Evolutionary conservation across 2,888 invertebrate species (phyloP), one percentile per base, ranked within the genome.

Genomic region (Chloroclysta siterata): DNA sequence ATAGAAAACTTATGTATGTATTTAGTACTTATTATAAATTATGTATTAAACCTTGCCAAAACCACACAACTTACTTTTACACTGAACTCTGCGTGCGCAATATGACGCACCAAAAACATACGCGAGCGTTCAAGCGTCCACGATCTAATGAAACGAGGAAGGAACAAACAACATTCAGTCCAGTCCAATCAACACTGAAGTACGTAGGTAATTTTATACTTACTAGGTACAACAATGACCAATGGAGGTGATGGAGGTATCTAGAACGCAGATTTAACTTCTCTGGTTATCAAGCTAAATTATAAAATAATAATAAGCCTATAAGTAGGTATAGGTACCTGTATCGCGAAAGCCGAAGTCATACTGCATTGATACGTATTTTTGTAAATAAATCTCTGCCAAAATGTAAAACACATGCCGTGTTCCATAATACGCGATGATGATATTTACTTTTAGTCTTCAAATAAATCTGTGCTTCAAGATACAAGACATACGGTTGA

Each of bases 401-500:
- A 63, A 62, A 57, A 36, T 50, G 11, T 54, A n/a, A 11, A 28
- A 29, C 50, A 36, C 53, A 14, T 42, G 17, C 15, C 4, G 8
- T 56, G 28, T 39, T 11, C 15, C 6, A 1, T 17, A 36, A 22
- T n/a, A 7, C 7, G 28, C 6, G 13, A 22, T 28, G 39, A 66
- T 71, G 71, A 71, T 71, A 71, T 69, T 71, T 64, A 71, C 67
- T 69, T 71, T 71, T 71, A 54, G 36, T 39, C n/a, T 28, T 8
- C 56, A 65, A n/a, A 54, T 50, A 14, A 69, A 60, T 50, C 36
- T 22, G 7, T 36, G 15, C 63, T 56, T 56, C 44, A 53, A 11
- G 0, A 0, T 0, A 5, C 10, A 0, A 4, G 4, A 1, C 57
- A 28, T 63, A 71, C 22, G 42, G 67, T 62, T 56, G 41, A 48